Percentiles rank a stretch among this genome's conserved stretches.
Evolutionary conservation across 53 echinoderm and acorn worm species (phyloP).

Genomic region (Temnopleurus reevesii): DNA sequence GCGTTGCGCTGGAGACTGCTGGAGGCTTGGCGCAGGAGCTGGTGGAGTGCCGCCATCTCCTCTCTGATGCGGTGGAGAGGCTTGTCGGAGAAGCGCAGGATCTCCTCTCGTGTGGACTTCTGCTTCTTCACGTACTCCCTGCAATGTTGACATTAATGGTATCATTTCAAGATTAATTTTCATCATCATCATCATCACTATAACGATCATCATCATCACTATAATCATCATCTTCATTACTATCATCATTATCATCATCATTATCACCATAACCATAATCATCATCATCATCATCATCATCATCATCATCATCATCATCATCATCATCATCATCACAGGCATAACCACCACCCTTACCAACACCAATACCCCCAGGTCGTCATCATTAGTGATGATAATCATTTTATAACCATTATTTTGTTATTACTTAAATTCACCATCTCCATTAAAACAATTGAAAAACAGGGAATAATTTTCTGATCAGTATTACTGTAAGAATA

Average conservation of each 20-base stretch:
- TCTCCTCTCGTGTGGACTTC: constrained; percentile 86
- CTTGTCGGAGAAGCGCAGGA: constrained; percentile 89
- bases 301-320: not conserved
- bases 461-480: too few species aligned
- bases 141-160: not conserved
- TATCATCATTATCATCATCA: not conserved
- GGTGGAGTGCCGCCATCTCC: constrained; percentile 85
- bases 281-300: constrained; percentile 14
- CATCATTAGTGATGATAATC: too few species aligned
- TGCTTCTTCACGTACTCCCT: constrained; percentile 95
- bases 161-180: too few species aligned
- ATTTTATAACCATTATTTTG: too few species aligned
- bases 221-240: not conserved
- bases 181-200: not conserved
- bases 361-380: too few species aligned
- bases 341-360: too few species aligned
- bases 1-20: constrained; percentile 91
- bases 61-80: constrained; percentile 82
- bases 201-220: not conserved
- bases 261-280: not conserved
- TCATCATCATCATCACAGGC: not conserved
- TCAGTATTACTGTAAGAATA: too few species aligned
- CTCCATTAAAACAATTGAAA: too few species aligned
- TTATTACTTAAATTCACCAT: too few species aligned
- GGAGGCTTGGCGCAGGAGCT: constrained; percentile 79